phyloP scores from a whole-genome alignment of 2,888 invertebrate genomes.

The Gordius sp. region DNA sequence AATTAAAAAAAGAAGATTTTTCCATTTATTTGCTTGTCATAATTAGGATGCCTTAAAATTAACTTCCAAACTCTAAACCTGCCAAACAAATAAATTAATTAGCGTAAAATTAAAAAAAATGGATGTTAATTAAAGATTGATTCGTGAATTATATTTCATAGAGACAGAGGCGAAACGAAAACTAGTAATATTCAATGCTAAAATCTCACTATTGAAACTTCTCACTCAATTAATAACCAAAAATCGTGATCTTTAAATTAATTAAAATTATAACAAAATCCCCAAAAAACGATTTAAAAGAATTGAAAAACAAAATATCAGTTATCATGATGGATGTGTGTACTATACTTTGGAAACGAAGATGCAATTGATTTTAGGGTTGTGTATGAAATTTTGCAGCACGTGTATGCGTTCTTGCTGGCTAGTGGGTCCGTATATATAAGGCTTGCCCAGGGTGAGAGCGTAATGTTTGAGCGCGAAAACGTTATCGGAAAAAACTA shows the following conservation, averaged over 20 bases:
- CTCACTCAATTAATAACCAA: no score
- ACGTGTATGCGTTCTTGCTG: conserved; percentile 86
- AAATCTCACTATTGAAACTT: no score
- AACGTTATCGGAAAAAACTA: conserved; percentile 96
- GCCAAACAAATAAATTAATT: no score
- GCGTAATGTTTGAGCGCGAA: conserved; percentile 92
- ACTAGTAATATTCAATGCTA: no score
- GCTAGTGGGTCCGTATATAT: conserved; percentile 87
- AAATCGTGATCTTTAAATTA: no score
- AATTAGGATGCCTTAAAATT: not conserved
- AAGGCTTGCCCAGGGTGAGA: conserved; percentile 83
- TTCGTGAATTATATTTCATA: no score
- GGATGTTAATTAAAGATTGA: no score
- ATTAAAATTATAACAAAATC: conserved; percentile 6
- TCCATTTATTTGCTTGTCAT: not conserved
- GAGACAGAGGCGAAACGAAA: no score
- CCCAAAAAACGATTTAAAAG: conserved; percentile 5
- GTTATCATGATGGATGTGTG: no score
- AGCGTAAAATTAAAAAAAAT: no score
- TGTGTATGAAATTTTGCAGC: conserved; percentile 90
- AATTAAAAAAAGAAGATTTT: conserved; percentile 16
- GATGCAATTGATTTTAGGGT: conserved; percentile 89
- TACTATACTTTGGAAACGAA: conserved; percentile 91
- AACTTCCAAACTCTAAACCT: no score
- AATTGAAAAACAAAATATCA: conserved; percentile 8